A percentile compares a stretch with the other conserved stretches of the same genome.
phyloP scores from a whole-genome alignment of 2,113 vertebrate genomes.

The Microtus pennsylvanicus region DNA sequence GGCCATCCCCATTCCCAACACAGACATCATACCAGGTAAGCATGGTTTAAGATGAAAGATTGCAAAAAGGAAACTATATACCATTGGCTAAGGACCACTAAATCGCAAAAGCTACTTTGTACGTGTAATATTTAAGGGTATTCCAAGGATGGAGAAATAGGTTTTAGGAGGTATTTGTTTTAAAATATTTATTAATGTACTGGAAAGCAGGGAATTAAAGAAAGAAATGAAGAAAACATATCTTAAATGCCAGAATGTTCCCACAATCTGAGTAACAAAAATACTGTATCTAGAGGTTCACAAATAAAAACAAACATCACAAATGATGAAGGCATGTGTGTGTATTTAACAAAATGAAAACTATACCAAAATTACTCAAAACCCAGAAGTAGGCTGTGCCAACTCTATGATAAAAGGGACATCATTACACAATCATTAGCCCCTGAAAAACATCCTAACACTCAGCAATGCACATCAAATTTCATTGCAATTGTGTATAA shows the following conservation, averaged over 20 bases:
- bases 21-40: slow-evolving; percentile 24
- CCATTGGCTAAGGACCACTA: slow-evolving; percentile 2
- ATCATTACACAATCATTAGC: slow-evolving; percentile 76
- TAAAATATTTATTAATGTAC: slow-evolving; percentile 42
- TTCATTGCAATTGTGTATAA: slow-evolving; percentile 70
- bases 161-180: neutral
- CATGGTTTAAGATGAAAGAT: slow-evolving; percentile 48
- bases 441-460: slow-evolving; percentile 73
- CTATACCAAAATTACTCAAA: slow-evolving; percentile 68
- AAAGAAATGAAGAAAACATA: slow-evolving; percentile 64
- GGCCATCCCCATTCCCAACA: neutral
- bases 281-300: neutral
- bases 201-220: slow-evolving; percentile 12
- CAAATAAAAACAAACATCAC: slow-evolving; percentile 42
- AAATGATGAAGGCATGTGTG: slow-evolving; percentile 11
- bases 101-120: neutral
- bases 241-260: slow-evolving; percentile 44
- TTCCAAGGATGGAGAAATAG: slow-evolving; percentile 34
- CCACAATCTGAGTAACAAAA: slow-evolving; percentile 47
- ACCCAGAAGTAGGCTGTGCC: slow-evolving; percentile 65
- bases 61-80: neutral
- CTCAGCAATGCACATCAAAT: slow-evolving; percentile 67
- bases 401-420: slow-evolving; percentile 67
- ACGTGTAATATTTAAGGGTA: slow-evolving; percentile 58
- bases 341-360: slow-evolving; percentile 59